Conservation (phyloP, 2,888 invertebrate species). For the Callinectes sapidus region DNA sequence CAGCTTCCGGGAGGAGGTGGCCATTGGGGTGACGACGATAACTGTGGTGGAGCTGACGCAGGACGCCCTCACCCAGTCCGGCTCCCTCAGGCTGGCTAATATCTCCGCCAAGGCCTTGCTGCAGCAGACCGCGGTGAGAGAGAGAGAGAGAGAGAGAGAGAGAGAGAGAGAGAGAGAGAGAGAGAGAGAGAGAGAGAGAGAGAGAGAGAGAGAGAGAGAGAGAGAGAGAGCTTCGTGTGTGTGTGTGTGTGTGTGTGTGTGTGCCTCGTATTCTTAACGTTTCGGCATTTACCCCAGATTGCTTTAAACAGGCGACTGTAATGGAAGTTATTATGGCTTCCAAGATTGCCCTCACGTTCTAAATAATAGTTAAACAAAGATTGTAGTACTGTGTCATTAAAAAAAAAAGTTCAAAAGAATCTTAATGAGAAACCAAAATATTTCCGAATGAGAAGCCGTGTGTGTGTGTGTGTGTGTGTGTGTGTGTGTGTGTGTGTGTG, state of each 20-base stretch:
- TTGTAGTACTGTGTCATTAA: no score
- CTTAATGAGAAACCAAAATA: no score
- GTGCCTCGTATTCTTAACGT: no score
- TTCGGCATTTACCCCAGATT: no score
- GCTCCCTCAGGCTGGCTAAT: slow-evolving; percentile 64
- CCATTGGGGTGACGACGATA: slow-evolving; percentile 57
- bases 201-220: neutral
- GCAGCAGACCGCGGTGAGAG: slow-evolving; percentile 27
- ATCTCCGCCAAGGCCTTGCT: slow-evolving; percentile 45
- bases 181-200: neutral
- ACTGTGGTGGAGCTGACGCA: slow-evolving; percentile 66
- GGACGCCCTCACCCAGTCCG: slow-evolving; percentile 68
- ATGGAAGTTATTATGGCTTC: no score
- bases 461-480: slow-evolving; percentile 15
- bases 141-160: neutral
- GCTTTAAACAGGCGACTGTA: no score
- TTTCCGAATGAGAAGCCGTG: neutral
- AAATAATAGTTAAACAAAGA: no score
- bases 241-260: no score
- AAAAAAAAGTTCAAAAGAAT: no score
- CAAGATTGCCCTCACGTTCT: no score
- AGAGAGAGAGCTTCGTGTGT: neutral
- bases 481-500: slow-evolving; percentile 20
- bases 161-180: neutral
- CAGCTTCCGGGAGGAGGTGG: slow-evolving; percentile 62